A percentile compares a stretch with the other conserved stretches of the same genome.
Conservation (phyloP, 1,140 invertebrate genomes). For the Neoseiulus cucumeris region DNA sequence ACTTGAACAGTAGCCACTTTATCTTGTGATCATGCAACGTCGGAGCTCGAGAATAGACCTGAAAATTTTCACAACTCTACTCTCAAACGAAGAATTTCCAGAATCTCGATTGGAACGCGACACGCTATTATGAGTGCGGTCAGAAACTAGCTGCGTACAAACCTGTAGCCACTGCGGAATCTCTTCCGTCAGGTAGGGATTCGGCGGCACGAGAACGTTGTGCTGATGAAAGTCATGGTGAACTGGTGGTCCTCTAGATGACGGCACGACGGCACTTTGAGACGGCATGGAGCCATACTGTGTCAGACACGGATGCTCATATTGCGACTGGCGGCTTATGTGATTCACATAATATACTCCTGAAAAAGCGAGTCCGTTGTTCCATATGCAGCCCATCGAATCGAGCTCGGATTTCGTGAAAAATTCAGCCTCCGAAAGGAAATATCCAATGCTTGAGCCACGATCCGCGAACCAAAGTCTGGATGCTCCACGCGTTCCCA, state of each 20-base stretch:
- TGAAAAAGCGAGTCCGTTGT: too few relatives aligned
- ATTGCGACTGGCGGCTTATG: conserved; percentile 38
- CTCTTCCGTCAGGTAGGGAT: conserved; percentile 67
- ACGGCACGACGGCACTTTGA: conserved; percentile 12
- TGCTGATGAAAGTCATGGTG: conserved; percentile 24
- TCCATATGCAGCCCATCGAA: too few relatives aligned
- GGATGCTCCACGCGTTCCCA: conserved; percentile 89
- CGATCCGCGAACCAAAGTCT: conserved; percentile 75
- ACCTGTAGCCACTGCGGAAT: conserved; percentile 12
- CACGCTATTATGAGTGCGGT: too few relatives aligned
- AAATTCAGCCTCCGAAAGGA: too few relatives aligned
- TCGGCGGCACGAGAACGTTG: conserved; percentile 68
- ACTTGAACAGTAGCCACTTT: conserved; percentile 63
- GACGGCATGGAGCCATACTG: conserved; percentile 33
- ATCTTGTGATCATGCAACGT: conserved; percentile 77
- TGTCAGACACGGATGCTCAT: conserved; percentile 59
- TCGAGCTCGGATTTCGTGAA: too few relatives aligned
- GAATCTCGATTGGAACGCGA: too few relatives aligned
- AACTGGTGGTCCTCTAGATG: conserved; percentile 15
- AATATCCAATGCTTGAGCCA: too few relatives aligned
- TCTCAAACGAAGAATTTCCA: too few relatives aligned
- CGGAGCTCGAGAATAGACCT: conserved; percentile 78
- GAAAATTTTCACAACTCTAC: too few relatives aligned
- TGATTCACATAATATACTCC: conserved; percentile 40
- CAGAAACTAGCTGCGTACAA: too few relatives aligned